A percentile compares a stretch with the other conserved stretches of the same genome.
phyloP scores from a whole-genome alignment of 2,797 vertebrate genomes.

The Danio aesculapii region DNA sequence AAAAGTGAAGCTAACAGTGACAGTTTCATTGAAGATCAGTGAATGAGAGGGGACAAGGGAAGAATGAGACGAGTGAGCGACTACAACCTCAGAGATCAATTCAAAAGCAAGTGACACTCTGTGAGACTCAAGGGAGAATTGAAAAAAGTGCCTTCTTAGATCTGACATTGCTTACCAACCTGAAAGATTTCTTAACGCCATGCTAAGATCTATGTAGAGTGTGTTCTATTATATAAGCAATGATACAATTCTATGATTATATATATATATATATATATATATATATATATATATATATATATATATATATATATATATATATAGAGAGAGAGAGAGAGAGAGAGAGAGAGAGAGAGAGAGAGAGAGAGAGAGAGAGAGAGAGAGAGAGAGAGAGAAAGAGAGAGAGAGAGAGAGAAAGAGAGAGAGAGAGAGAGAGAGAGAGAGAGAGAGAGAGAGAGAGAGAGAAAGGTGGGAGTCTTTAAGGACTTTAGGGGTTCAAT shows the following conservation, averaged over 20 bases:
- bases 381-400: too few species aligned
- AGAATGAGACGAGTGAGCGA: conserved; percentile 14
- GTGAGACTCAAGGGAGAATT: conserved; percentile 1
- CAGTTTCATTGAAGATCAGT: conserved; percentile 19
- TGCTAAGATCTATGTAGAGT: background rate
- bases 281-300: too few species aligned
- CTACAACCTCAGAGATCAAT: conserved; percentile 16
- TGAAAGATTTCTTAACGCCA: background rate
- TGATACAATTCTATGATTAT: background rate
- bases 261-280: too few species aligned
- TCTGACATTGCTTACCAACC: conserved; percentile 6
- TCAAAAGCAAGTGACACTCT: conserved; percentile 16
- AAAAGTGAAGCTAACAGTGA: conserved; percentile 9
- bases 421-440: too few species aligned
- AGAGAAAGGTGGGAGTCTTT: too few species aligned
- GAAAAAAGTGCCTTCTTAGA: conserved; percentile 1
- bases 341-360: too few species aligned
- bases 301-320: too few species aligned
- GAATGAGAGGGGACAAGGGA: conserved; percentile 7
- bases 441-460: too few species aligned
- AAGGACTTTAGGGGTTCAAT: too few species aligned
- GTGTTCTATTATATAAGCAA: background rate
- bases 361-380: too few species aligned
- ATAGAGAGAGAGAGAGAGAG: too few species aligned
- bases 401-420: too few species aligned